Evolutionary conservation across 2,888 invertebrate genomes (phyloP), one percentile per base, ranked within the genome.

Genomic region (Helobdella robusta): DNA sequence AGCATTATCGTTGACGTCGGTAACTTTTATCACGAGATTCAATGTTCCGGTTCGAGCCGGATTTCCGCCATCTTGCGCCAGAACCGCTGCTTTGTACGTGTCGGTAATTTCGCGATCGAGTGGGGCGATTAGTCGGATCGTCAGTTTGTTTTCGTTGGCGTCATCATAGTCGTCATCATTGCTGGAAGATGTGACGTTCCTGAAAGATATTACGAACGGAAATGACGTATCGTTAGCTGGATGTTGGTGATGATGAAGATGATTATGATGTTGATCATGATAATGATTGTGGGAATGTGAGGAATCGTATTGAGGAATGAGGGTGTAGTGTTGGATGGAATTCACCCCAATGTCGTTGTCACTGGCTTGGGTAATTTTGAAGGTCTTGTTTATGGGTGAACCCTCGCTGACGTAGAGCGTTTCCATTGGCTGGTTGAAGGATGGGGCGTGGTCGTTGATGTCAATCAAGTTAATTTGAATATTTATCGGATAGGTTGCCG

Each of bases 391-490:
- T 1, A 32, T n/a, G 11, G 28, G 28, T 1, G 62, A 48, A 6
- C 44, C 44, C 34, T 62, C 62, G 50, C 34, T 62, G 5, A 34
- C 44, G 11, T 30, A 18, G 20, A 62, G 32, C 6, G 30, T 23
- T n/a, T 40, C 15, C 15, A 25, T 32, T 8, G 28, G n/a, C 18
- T 28, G 44, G 25, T 18, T 11, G 30, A 62, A 62, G 30, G 23
- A 32, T 44, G 62, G 62, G 4, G 48, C 30, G 48, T 62, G 30
- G 50, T 62, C 62, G 34, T 62, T 62, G n/a, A 62, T 50, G 50
- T 62, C 50, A 3, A 54, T 3, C 30, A 54, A 28, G 54, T 23
- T n/a, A 15, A n/a, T n/a, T n/a, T n/a, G n/a, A n/a, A n/a, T n/a
- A n/a, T n/a, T n/a, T n/a, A n/a, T n/a, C n/a, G n/a, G n/a, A n/a